These are phyloP conservation scores for Erinaceus europaeus DNA, from an alignment of 2,113 vertebrate genomes.

Conservation along the genomic window DNA sequence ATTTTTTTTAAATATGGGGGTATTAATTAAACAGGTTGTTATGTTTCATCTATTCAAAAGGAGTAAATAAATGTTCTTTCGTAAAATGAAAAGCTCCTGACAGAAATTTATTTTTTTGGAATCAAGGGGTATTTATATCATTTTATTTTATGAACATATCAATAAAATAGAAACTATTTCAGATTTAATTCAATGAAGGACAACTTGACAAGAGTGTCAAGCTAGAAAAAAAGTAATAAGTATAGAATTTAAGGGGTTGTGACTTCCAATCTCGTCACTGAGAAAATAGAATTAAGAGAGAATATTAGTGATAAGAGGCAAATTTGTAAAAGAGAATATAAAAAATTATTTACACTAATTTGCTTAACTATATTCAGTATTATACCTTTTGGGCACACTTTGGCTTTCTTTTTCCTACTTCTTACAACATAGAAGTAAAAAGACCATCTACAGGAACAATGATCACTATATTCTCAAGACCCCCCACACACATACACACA, in stretches of 20 bases:
- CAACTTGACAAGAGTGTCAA: background rate
- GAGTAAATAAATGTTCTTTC: constrained; percentile 26
- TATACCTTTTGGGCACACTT: background rate
- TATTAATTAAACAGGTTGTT: constrained; percentile 28
- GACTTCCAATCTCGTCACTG: background rate
- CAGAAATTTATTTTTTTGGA: background rate
- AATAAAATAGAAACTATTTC: constrained; percentile 6
- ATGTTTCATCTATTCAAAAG: constrained; percentile 1
- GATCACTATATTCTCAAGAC: background rate
- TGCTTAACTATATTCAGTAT: background rate
- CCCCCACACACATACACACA: no score
- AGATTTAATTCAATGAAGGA: background rate
- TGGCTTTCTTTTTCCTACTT: no score
- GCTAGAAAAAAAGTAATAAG: background rate
- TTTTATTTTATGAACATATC: background rate
- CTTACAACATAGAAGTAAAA: background rate
- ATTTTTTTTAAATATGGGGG: constrained; percentile 37
- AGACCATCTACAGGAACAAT: background rate
- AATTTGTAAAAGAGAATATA: background rate
- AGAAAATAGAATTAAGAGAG: background rate
- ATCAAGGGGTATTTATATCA: background rate
- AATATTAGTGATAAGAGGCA: background rate
- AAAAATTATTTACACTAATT: background rate
- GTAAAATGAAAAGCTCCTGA: constrained; percentile 10
- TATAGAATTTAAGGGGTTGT: background rate